These are phyloP conservation scores for Drosophila silvestris DNA, from an alignment of 2,888 invertebrate species.

Conservation along the genomic window DNA sequence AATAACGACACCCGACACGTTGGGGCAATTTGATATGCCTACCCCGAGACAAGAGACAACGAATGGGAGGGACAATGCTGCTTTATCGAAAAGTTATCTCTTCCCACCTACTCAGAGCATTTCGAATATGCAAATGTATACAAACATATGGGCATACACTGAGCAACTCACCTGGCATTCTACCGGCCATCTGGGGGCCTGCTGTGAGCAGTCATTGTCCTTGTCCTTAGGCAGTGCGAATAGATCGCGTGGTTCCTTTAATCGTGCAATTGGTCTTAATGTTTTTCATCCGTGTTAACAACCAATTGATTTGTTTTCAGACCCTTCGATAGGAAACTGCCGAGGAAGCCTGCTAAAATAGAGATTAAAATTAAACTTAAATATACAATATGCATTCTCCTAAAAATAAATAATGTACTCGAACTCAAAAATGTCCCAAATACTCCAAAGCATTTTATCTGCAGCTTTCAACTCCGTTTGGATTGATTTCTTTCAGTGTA, in stretches of 20 bases:
- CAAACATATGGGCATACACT: background rate
- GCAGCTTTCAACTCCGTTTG: too few species aligned
- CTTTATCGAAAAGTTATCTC: background rate
- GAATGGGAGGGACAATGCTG: background rate
- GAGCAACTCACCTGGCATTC: constrained; percentile 91
- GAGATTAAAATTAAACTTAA: constrained; percentile 11
- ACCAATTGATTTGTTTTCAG: constrained; percentile 90
- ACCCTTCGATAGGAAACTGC: constrained; percentile 85
- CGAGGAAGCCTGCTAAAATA: constrained; percentile 82
- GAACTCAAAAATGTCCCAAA: background rate
- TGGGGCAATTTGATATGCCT: constrained; percentile 3
- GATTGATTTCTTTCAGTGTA: background rate
- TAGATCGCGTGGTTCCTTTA: constrained; percentile 90
- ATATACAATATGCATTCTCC: background rate
- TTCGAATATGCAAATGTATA: background rate
- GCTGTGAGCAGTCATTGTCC: constrained; percentile 89
- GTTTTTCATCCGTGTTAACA: constrained; percentile 89
- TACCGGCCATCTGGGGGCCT: constrained; percentile 94
- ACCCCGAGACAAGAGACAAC: background rate
- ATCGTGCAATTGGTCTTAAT: constrained; percentile 88
- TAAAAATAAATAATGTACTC: background rate
- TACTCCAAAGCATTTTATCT: background rate
- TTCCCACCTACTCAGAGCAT: background rate
- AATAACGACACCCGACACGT: constrained; percentile 11
- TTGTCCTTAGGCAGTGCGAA: constrained; percentile 89